A percentile compares a stretch with the other conserved stretches of the same genome.
These are phyloP conservation scores for Nineta flava DNA, from an alignment of 2,888 invertebrate species.

Conservation along the genomic window DNA sequence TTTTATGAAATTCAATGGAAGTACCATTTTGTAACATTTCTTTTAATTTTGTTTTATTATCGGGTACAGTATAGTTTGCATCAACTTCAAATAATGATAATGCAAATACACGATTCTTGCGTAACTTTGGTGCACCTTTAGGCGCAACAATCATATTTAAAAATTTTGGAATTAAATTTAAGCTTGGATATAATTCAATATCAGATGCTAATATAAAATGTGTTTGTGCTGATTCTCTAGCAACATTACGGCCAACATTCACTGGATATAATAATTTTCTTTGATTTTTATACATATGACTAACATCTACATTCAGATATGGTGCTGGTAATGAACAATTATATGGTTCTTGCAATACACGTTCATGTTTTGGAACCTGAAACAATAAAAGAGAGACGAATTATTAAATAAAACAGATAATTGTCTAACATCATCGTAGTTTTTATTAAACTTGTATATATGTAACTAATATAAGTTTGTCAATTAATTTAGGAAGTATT, in stretches of 20 bases:
- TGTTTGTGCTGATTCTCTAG: constrained; percentile 66
- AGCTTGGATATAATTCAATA: constrained; percentile 81
- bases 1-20: constrained; percentile 85
- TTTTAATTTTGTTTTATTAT: constrained; percentile 49
- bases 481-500: no score
- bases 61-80: constrained; percentile 46
- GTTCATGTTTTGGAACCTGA: constrained; percentile 50
- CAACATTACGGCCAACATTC: constrained; percentile 81
- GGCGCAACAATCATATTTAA: constrained; percentile 70
- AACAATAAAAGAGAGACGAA: constrained; percentile 17
- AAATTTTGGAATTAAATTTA: constrained; percentile 62
- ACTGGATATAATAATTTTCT: constrained; percentile 77
- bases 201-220: constrained; percentile 75
- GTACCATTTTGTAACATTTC: constrained; percentile 34
- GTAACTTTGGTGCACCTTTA: constrained; percentile 41
- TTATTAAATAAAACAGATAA: neutral
- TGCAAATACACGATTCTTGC: constrained; percentile 63
- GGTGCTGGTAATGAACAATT: constrained; percentile 60
- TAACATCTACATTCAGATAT: constrained; percentile 44
- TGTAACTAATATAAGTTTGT: no score
- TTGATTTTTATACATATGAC: constrained; percentile 58
- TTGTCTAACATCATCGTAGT: no score
- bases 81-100: constrained; percentile 81
- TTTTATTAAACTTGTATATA: no score
- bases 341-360: constrained; percentile 42